Conservation (phyloP, 2,888 invertebrate species). For the Drosophila buzzatii region DNA sequence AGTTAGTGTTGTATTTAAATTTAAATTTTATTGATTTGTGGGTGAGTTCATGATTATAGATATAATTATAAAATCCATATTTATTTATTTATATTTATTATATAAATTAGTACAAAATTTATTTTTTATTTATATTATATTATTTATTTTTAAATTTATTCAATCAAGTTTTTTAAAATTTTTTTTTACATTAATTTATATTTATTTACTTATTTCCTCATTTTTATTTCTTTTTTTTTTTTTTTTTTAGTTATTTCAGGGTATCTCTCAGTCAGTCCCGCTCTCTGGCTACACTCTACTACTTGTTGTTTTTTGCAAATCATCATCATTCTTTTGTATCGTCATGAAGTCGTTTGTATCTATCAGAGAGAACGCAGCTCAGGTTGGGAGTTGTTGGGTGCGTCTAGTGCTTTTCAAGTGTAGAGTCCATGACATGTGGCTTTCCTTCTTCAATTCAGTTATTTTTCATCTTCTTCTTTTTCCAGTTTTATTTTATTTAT, state of each 20-base stretch:
- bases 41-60: too few species aligned
- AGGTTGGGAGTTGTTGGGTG: constrained; percentile 41
- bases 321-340: constrained; percentile 71
- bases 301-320: constrained; percentile 63
- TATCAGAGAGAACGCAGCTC: constrained; percentile 59
- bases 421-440: constrained; percentile 68
- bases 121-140: too few species aligned
- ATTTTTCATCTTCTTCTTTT: background rate
- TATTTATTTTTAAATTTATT: too few species aligned
- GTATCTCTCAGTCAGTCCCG: background rate
- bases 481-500: constrained; percentile 1
- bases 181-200: too few species aligned
- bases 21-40: too few species aligned
- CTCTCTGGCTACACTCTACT: background rate
- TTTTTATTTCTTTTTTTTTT: too few species aligned
- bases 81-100: too few species aligned
- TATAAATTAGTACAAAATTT: too few species aligned
- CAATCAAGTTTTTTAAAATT: too few species aligned
- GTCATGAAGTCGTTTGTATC: constrained; percentile 78
- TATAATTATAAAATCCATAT: too few species aligned
- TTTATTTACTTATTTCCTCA: too few species aligned
- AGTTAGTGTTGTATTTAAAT: background rate
- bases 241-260: background rate
- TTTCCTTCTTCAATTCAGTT: constrained; percentile 36
- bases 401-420: constrained; percentile 60